Conservation (phyloP, 1,140 invertebrate species). For the Drosophila insularis region DNA sequence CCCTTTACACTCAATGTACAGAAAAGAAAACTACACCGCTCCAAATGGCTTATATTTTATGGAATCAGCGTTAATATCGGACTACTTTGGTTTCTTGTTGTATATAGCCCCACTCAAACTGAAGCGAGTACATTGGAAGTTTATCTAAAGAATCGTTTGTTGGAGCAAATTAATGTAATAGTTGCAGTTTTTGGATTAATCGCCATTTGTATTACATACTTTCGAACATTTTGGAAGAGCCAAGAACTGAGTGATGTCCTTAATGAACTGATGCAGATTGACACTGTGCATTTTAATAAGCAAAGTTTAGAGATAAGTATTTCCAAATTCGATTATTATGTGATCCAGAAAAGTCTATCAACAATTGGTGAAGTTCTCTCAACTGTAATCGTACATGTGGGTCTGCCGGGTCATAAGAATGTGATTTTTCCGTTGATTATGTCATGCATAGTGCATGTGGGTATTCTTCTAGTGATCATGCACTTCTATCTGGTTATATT, state of each 20-base stretch:
- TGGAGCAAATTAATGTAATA: conserved; percentile 20
- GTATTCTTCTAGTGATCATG: conserved; percentile 28
- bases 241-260: neutral
- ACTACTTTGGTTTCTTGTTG: neutral
- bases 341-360: conserved; percentile 10
- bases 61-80: conserved; percentile 32
- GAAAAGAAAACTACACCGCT: conserved; percentile 28
- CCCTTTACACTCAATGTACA: conserved; percentile 40
- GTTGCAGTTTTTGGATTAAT: conserved; percentile 13
- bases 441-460: conserved; percentile 3
- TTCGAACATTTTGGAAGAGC: conserved; percentile 1
- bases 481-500: conserved; percentile 53
- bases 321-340: conserved; percentile 2
- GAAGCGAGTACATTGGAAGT: conserved; percentile 6
- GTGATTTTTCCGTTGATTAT: neutral
- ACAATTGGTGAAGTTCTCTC: neutral
- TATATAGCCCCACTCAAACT: conserved; percentile 15
- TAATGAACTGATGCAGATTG: conserved; percentile 16
- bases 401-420: neutral
- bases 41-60: conserved; percentile 50
- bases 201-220: neutral
- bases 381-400: neutral
- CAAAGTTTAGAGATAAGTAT: neutral
- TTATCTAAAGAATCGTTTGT: conserved; percentile 31
- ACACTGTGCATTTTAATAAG: neutral